A percentile compares a stretch with the other conserved stretches of the same genome.
Conservation (phyloP, 2,888 invertebrate genomes). For the Himalopsyche kuldschensis region DNA sequence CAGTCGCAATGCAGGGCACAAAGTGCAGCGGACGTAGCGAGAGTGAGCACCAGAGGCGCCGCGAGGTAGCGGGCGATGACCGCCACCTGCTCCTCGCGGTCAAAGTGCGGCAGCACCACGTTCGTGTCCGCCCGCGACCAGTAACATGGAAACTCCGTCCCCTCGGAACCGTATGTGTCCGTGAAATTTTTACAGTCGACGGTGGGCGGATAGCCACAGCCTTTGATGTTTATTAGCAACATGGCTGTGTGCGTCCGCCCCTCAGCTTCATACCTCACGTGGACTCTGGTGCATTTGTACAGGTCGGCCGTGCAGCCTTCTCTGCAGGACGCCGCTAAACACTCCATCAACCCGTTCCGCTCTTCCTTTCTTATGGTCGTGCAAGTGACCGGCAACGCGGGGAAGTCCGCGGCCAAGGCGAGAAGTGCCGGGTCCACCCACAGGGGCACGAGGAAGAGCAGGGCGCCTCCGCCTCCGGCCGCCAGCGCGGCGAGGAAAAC, state of each 20-base stretch:
- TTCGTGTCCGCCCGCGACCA: slow-evolving; percentile 79
- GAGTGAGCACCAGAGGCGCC: slow-evolving; percentile 80
- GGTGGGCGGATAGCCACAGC: slow-evolving; percentile 79
- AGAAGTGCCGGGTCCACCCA: slow-evolving; percentile 60
- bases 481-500: slow-evolving; percentile 53
- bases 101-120: slow-evolving; percentile 82
- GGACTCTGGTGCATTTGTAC: slow-evolving; percentile 69
- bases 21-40: slow-evolving; percentile 80
- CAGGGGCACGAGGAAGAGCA: slow-evolving; percentile 56
- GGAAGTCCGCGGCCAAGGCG: slow-evolving; percentile 73
- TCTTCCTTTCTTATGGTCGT: slow-evolving; percentile 72
- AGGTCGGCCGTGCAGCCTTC: slow-evolving; percentile 82
- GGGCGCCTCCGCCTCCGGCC: slow-evolving; percentile 55
- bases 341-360: slow-evolving; percentile 73
- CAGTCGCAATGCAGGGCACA: slow-evolving; percentile 89
- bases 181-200: slow-evolving; percentile 79
- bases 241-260: slow-evolving; percentile 63
- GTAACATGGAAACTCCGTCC: slow-evolving; percentile 67
- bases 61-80: slow-evolving; percentile 83
- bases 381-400: slow-evolving; percentile 72
- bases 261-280: slow-evolving; percentile 61
- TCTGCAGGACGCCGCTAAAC: slow-evolving; percentile 78
- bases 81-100: slow-evolving; percentile 78
- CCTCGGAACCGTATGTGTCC: slow-evolving; percentile 68
- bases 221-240: slow-evolving; percentile 78